Percentiles rank a stretch among this genome's conserved stretches.
These are phyloP conservation scores for Drosophila kohkoa DNA, from an alignment of 1,140 invertebrate species.

Conservation along the genomic window DNA sequence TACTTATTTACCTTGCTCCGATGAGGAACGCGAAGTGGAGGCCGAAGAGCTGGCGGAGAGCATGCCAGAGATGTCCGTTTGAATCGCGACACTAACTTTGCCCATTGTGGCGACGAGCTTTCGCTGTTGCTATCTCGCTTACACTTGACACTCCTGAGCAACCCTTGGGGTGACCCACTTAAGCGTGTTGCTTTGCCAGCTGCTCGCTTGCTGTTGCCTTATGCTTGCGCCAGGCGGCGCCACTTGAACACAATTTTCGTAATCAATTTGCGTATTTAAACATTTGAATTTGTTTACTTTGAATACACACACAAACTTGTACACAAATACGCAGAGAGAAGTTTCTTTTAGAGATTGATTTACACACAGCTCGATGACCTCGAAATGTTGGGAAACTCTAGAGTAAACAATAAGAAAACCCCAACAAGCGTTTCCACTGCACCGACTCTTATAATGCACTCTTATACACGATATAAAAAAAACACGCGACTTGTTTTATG, in stretches of 20 bases:
- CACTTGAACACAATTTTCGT: constrained; percentile 76
- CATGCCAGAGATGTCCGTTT: constrained; percentile 80
- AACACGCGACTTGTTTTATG: constrained; percentile 58
- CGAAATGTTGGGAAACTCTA: constrained; percentile 53
- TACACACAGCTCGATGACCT: constrained; percentile 39
- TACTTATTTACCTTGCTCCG: constrained; percentile 77
- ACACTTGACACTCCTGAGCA: constrained; percentile 7
- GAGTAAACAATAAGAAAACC: constrained; percentile 40
- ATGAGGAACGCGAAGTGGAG: constrained; percentile 74
- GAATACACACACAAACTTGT: not conserved
- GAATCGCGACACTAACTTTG: constrained; percentile 80
- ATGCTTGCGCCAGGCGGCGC: constrained; percentile 42
- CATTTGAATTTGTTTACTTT: constrained; percentile 65
- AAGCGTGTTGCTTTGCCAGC: constrained; percentile 16
- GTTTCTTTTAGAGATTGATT: constrained; percentile 41
- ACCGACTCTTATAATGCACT: constrained; percentile 52
- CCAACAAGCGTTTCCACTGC: constrained; percentile 31
- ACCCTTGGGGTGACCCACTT: constrained; percentile 65
- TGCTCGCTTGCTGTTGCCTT: constrained; percentile 8
- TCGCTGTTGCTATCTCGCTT: constrained; percentile 7
- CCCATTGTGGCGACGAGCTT: constrained; percentile 40
- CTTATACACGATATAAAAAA: constrained; percentile 28
- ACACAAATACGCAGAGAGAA: not conserved
- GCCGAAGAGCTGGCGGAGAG: constrained; percentile 74
- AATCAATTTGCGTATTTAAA: constrained; percentile 69